Percentiles rank a stretch among this genome's conserved stretches.
phyloP scores from a whole-genome alignment of 2,888 invertebrate genomes.

The Mystacides longicornis region DNA sequence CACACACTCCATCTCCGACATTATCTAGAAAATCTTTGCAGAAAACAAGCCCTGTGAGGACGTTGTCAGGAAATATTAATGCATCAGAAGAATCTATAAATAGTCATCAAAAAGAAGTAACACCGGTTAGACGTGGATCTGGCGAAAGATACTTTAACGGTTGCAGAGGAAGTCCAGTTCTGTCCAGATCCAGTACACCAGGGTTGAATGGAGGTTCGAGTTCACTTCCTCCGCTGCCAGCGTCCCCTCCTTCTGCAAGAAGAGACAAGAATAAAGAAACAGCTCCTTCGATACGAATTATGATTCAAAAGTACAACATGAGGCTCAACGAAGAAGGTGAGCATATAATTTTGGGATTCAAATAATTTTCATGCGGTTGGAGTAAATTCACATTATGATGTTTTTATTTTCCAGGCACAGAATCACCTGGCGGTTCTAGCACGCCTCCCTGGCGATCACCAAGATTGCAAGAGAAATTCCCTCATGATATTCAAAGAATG shows the following conservation, averaged over 20 bases:
- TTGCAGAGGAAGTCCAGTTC: slow-evolving; percentile 23
- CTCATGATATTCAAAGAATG: slow-evolving; percentile 19
- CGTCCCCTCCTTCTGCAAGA: slow-evolving; percentile 49
- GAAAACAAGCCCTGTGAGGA: slow-evolving; percentile 17
- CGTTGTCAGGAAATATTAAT: slow-evolving; percentile 19
- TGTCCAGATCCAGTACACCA: slow-evolving; percentile 23
- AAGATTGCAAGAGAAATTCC: slow-evolving; percentile 22
- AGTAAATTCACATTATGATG: not conserved
- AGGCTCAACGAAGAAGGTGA: slow-evolving; percentile 52
- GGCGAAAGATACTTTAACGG: slow-evolving; percentile 20
- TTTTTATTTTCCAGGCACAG: slow-evolving; percentile 27
- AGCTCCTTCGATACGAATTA: slow-evolving; percentile 61
- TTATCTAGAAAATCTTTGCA: slow-evolving; percentile 15
- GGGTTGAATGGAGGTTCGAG: slow-evolving; percentile 13
- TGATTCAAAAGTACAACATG: slow-evolving; percentile 64
- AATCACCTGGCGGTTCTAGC: slow-evolving; percentile 24
- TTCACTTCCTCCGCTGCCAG: slow-evolving; percentile 49
- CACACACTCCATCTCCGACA: slow-evolving; percentile 23
- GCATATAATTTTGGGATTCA: slow-evolving; percentile 14
- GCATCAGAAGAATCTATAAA: slow-evolving; percentile 22
- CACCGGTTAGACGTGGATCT: slow-evolving; percentile 21
- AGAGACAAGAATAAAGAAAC: slow-evolving; percentile 55
- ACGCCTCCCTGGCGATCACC: slow-evolving; percentile 30
- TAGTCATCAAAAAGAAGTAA: slow-evolving; percentile 20
- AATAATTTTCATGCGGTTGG: not conserved